These are phyloP conservation scores for Yponomeuta malinellus DNA, from an alignment of 2,888 invertebrate genomes.

Conservation along the genomic window DNA sequence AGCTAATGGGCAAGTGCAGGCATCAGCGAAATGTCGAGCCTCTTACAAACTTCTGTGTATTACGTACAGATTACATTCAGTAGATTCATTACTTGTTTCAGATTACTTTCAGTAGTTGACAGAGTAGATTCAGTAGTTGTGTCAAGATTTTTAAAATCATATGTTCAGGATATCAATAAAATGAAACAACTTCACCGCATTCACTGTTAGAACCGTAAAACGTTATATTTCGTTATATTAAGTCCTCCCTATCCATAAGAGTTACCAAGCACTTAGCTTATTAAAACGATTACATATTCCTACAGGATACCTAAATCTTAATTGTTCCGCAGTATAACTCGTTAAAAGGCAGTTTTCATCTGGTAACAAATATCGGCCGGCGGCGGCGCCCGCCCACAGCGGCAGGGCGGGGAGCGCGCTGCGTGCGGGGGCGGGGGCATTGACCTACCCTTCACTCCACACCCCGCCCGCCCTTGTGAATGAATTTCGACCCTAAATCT, in stretches of 20 bases:
- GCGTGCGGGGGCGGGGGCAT: slow-evolving; percentile 14
- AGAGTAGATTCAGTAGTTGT: no score
- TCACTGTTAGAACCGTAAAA: background rate
- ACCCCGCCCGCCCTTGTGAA: slow-evolving; percentile 31
- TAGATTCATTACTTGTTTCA: no score
- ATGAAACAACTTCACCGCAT: background rate
- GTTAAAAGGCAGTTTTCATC: slow-evolving; percentile 9
- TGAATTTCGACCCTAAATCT: slow-evolving; percentile 55
- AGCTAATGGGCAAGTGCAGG: no score
- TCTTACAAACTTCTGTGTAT: no score
- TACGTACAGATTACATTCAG: no score
- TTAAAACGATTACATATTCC: background rate
- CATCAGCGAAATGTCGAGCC: no score
- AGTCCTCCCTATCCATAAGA: background rate
- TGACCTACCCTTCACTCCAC: slow-evolving; percentile 38
- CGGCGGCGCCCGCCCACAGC: slow-evolving; percentile 3
- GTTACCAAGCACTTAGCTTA: background rate
- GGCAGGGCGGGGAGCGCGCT: background rate
- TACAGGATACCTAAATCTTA: background rate
- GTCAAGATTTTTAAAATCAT: no score
- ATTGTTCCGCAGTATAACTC: slow-evolving; percentile 7
- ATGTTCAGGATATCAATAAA: background rate
- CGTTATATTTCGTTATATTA: background rate
- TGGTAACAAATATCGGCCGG: slow-evolving; percentile 11
- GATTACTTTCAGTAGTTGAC: no score